These are phyloP conservation scores for Vimba vimba DNA, from an alignment of 2,113 vertebrate species.

Conservation along the genomic window DNA sequence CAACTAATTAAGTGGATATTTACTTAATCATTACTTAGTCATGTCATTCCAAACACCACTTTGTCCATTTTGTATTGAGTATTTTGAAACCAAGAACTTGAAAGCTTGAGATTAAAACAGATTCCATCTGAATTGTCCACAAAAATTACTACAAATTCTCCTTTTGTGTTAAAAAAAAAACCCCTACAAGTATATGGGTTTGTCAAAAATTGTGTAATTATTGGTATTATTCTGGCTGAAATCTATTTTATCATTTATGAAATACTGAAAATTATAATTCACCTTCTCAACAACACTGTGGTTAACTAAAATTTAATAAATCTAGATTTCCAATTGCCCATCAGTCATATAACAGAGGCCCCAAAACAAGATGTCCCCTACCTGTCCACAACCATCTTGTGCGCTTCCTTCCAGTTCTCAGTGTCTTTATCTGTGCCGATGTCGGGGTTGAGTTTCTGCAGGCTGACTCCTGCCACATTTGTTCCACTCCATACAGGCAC, in stretches of 20 bases:
- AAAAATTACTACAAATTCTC: background rate
- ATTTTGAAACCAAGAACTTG: too few relatives aligned
- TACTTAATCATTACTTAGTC: background rate
- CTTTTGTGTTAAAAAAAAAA: background rate
- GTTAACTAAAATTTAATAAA: background rate
- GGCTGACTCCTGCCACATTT: slow-evolving; percentile 91
- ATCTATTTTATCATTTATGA: too few relatives aligned
- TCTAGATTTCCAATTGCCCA: background rate
- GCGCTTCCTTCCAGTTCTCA: slow-evolving; percentile 91
- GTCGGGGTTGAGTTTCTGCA: slow-evolving; percentile 90
- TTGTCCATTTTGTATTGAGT: too few relatives aligned
- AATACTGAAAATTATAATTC: background rate
- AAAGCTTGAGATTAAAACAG: background rate
- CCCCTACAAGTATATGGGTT: background rate
- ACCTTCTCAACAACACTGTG: background rate
- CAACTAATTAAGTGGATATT: background rate
- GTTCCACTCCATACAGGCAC: slow-evolving; percentile 96
- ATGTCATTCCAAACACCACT: background rate
- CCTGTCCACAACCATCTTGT: slow-evolving; percentile 96
- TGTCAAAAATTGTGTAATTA: background rate
- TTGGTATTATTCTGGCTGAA: too few relatives aligned
- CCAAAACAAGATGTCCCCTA: slow-evolving; percentile 46
- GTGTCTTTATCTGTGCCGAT: slow-evolving; percentile 86
- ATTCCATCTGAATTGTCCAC: too few relatives aligned
- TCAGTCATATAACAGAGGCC: background rate